Base-by-base conservation (phyloP, 2,113 vertebrate species). In the Vimba vimba region DNA sequence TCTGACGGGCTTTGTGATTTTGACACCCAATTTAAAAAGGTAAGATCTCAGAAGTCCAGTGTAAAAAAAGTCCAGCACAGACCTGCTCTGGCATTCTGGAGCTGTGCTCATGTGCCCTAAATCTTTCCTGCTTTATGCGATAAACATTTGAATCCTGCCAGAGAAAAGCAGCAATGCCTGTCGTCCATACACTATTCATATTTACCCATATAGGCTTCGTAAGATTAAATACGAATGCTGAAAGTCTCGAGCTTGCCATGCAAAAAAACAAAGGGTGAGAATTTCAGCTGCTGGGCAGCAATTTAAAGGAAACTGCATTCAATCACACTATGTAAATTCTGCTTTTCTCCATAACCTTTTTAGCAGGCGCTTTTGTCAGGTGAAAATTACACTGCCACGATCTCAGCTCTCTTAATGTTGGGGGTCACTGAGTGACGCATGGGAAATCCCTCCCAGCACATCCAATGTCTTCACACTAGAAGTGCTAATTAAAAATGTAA, bases 401-500 rank as follows among this genome's bases (percentile, higher is more conserved):
- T 85, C 43, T 69, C 9, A 9, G 79, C 15, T 9, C 25, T 69
- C 62, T 69, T 21, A 57, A 55, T 79, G 45, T 36, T 23, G 25
- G 64, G 64, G 62, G 81, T 79, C 62, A 69, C 33, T 45, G 7
- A 13, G 47, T 59, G 75, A 27, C 27, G 25, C 69, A 60, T 71
- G 76, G 57, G 81, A 76, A 71, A 68, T 45, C 62, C 50, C 82
- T 84, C 69, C 62, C 33, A 75, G 87, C 11, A 19, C 88, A 88
- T 86, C 81, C 36, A 30, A 0, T 21, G 39, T 81, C 76, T 77
- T 66, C 27, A n/a, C 83, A 73, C 69, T 79, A 89, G 88, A 91
- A 88, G 90, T 86, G 89, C 59, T 83, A 93, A 92, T 94, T 87
- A 89, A 90, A 92, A 90, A 93, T 90, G 88, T 74, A 90, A 92